Evolutionary conservation across 1,140 invertebrate species (phyloP), one percentile per base, ranked within the genome.

Genomic region (Wiebesia pumilae): DNA sequence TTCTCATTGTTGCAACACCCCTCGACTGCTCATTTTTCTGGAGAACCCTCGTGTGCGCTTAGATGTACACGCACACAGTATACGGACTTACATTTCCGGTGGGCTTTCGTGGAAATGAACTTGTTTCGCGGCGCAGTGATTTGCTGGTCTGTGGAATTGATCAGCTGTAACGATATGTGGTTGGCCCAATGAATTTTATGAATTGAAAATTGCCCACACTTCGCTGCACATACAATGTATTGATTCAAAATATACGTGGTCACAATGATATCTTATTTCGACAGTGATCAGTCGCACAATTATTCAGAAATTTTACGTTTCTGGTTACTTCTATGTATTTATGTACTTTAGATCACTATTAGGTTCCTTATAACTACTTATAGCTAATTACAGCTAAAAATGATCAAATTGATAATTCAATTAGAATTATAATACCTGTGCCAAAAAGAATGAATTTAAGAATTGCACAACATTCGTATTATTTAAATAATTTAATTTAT

Each of bases 91-190:
- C 83, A 51, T 79, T 78, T 84, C 75, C 82, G 83, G 82, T 27
- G 27, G 2, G 9, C 62, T 69, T 69, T 40, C n/a, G 14, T 79
- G 62, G 67, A 81, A 85, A 85, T 85, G 67, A 85, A 85, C 84
- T 85, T 81, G 78, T 85, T 73, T 33, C 78, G 78, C 51, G 65
- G 38, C 67, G 24, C 67, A 43, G 58, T 80, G 43, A 69, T 79
- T 69, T 54, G 30, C 62, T 43, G 65, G 65, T 33, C 47, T 43
- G 24, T 12, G 38, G 54, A 65, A 78, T 78, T 33, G 73, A 84
- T 84, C 73, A 30, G 14, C 73, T 33, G 54, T 65, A 75, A 83
- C 54, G 51, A 62, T 83, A n/a, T 16, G 62, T 35, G 47, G n/a
- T 16, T 73, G 62, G 58, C 62, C 40, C 19, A 69, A 33, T 51